Conservation (phyloP, 2,888 invertebrate species). For the Cerastis leucographa region DNA sequence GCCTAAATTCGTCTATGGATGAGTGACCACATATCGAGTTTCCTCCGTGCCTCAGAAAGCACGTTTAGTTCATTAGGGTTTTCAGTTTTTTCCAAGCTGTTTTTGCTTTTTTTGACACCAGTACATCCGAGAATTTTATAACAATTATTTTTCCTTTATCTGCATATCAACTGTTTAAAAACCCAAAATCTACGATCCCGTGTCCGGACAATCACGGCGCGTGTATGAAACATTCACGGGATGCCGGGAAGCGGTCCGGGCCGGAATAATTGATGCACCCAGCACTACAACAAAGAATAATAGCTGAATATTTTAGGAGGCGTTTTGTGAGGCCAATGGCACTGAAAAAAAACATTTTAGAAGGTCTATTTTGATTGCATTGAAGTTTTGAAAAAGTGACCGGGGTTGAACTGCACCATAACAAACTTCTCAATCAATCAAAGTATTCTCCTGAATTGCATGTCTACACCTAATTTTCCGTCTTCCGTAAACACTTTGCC, state of each 20-base stretch:
- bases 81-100: background rate
- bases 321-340: conserved; percentile 50
- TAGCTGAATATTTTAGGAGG: conserved; percentile 61
- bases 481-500: no score
- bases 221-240: conserved; percentile 67
- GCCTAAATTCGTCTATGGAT: no score
- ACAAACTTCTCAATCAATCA: background rate
- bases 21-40: no score
- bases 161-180: conserved; percentile 58
- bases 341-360: background rate
- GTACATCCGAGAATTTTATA: conserved; percentile 34
- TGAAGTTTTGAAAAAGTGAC: background rate
- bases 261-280: conserved; percentile 65
- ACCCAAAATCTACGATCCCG: conserved; percentile 40
- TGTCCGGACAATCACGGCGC: conserved; percentile 59
- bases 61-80: no score
- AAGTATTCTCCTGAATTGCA: background rate
- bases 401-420: background rate
- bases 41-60: no score
- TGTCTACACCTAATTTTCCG: no score
- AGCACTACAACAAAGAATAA: conserved; percentile 68
- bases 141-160: conserved; percentile 38
- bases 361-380: conserved; percentile 3
- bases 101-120: background rate
- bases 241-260: conserved; percentile 58